phyloP scores from a whole-genome alignment of 2,888 invertebrate species.

The Drosophila quinaria region DNA sequence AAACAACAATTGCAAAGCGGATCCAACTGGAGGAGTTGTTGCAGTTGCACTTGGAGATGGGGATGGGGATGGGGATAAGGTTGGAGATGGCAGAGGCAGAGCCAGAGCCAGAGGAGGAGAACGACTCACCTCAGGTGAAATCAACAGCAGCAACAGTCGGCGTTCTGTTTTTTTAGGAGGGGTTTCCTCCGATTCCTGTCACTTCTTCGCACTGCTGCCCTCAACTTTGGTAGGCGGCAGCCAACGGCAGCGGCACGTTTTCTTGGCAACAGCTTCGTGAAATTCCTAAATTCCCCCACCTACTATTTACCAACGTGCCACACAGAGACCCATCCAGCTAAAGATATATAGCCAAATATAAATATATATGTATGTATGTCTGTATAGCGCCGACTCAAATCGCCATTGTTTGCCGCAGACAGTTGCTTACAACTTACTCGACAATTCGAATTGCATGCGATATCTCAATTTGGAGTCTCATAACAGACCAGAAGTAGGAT shows the following conservation, averaged over 20 bases:
- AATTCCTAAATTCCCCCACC: slow-evolving; percentile 55
- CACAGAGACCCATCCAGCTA: slow-evolving; percentile 17
- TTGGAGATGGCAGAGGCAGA: background rate
- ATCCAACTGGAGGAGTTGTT: slow-evolving; percentile 8
- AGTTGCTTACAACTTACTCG: slow-evolving; percentile 71
- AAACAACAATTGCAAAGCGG: slow-evolving; percentile 68
- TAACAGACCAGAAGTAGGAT: slow-evolving; percentile 51
- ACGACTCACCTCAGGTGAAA: slow-evolving; percentile 72
- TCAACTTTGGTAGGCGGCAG: slow-evolving; percentile 58
- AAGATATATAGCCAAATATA: slow-evolving; percentile 28
- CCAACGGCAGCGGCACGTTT: slow-evolving; percentile 75
- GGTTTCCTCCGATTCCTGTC: slow-evolving; percentile 41
- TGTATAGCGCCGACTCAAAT: slow-evolving; percentile 50
- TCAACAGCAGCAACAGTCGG: slow-evolving; percentile 61
- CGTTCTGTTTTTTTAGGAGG: slow-evolving; percentile 38
- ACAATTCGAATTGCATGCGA: slow-evolving; percentile 69
- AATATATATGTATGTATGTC: slow-evolving; percentile 19
- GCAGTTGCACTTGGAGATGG: background rate
- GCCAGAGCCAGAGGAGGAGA: slow-evolving; percentile 1
- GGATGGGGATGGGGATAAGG: background rate
- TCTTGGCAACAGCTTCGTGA: slow-evolving; percentile 59
- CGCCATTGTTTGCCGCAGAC: slow-evolving; percentile 76
- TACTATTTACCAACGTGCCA: slow-evolving; percentile 2
- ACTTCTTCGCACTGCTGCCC: slow-evolving; percentile 52
- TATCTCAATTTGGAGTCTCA: slow-evolving; percentile 81